A percentile compares a stretch with the other conserved stretches of the same genome.
These are phyloP conservation scores for Macrotrachela quadricornifera DNA, from an alignment of 1,140 invertebrate species.

Conservation along the genomic window DNA sequence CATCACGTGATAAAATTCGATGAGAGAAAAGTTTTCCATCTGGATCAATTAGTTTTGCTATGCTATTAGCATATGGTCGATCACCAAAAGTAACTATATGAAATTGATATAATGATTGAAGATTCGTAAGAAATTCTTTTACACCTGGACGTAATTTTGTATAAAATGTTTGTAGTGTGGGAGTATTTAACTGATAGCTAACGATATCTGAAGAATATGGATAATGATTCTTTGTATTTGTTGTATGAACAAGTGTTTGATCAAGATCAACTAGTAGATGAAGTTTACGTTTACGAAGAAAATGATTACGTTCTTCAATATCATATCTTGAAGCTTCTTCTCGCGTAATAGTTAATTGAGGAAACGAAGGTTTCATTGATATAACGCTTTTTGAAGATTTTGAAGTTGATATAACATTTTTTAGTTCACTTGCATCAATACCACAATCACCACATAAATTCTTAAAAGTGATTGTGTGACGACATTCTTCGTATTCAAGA, in stretches of 20 bases:
- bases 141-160: constrained; percentile 74
- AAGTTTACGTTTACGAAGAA: constrained; percentile 62
- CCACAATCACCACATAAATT: constrained; percentile 96
- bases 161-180: constrained; percentile 21
- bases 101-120: constrained; percentile 69
- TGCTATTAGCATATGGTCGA: constrained; percentile 79
- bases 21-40: constrained; percentile 73
- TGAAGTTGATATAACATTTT: too few relatives aligned
- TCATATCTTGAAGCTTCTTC: constrained; percentile 65
- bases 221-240: constrained; percentile 38
- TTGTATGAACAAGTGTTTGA: constrained; percentile 94
- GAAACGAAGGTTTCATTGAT: too few relatives aligned
- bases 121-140: constrained; percentile 55
- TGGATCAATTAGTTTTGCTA: constrained; percentile 68
- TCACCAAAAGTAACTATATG: constrained; percentile 97
- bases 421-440: too few relatives aligned
- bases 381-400: too few relatives aligned
- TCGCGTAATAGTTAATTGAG: too few relatives aligned
- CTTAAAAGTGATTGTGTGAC: constrained; percentile 81
- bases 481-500: constrained; percentile 39
- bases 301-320: constrained; percentile 58
- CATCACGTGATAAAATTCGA: constrained; percentile 83
- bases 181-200: too few relatives aligned
- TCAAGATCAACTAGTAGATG: constrained; percentile 90
- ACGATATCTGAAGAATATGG: too few relatives aligned